A percentile compares a stretch with the other conserved stretches of the same genome.
phyloP scores from a whole-genome alignment of 37 sponge, comb jelly and placozoan genomes.

The Oscarella lobularis region DNA sequence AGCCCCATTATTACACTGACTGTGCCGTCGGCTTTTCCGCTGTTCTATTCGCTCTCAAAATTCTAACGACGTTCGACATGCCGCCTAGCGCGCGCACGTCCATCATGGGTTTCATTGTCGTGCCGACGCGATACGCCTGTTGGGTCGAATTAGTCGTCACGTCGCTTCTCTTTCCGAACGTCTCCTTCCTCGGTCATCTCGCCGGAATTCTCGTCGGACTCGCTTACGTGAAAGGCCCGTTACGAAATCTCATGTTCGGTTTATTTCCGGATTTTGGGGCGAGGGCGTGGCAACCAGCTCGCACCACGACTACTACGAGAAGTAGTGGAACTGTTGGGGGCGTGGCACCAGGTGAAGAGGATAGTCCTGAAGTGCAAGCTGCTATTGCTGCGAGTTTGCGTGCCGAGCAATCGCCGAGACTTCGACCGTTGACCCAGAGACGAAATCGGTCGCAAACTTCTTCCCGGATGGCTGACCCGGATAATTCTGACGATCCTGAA shows the following conservation, averaged over 20 bases:
- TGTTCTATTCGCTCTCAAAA: constrained; percentile 94
- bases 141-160: constrained; percentile 90
- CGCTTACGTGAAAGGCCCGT: constrained; percentile 56
- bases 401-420: not conserved
- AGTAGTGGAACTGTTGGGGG: too few species aligned
- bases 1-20: constrained; percentile 1
- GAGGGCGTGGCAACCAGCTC: not conserved
- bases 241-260: constrained; percentile 44
- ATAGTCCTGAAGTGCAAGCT: constrained; percentile 13
- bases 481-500: constrained; percentile 56
- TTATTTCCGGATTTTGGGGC: not conserved
- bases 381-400: not conserved
- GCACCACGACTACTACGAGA: not conserved
- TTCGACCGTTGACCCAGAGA: not conserved
- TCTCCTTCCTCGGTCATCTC: constrained; percentile 91
- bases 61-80: constrained; percentile 60
- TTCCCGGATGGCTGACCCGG: not conserved
- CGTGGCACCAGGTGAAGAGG: not conserved
- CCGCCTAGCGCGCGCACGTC: constrained; percentile 30
- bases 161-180: constrained; percentile 75
- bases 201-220: constrained; percentile 93
- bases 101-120: constrained; percentile 65
- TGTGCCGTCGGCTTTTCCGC: constrained; percentile 98
- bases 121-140: constrained; percentile 66
- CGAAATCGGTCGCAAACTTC: not conserved